Conservation (phyloP, 1,140 invertebrate genomes). For the Berghia stephanieae region DNA sequence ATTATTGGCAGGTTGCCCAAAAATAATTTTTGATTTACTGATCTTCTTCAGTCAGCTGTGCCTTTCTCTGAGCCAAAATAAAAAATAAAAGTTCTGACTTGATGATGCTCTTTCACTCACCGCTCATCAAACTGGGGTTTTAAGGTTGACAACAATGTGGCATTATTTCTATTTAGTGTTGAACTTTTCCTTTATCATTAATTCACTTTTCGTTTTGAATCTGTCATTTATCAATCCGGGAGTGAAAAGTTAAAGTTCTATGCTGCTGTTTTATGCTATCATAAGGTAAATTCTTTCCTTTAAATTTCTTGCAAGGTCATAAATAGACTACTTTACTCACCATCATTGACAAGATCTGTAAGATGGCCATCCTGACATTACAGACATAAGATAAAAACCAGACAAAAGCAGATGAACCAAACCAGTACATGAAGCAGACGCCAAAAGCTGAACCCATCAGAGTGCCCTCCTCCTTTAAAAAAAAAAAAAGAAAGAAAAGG, state of each 20-base stretch:
- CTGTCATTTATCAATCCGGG: no score
- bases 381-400: constrained; percentile 65
- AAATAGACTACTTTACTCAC: constrained; percentile 46
- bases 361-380: constrained; percentile 59
- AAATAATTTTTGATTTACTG: no score
- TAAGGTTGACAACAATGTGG: no score
- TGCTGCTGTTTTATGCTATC: neutral
- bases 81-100: no score
- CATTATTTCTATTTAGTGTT: no score
- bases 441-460: constrained; percentile 68
- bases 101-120: no score
- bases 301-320: neutral
- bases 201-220: no score
- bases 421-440: constrained; percentile 68
- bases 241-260: neutral
- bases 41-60: no score
- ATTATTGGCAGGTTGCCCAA: no score
- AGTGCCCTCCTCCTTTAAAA: constrained; percentile 67
- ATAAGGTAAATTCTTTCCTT: neutral
- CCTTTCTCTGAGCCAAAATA: no score
- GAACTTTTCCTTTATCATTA: no score
- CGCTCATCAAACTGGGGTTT: no score
- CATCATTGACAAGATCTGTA: constrained; percentile 65
- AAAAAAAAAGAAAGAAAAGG: neutral
- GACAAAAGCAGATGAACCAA: constrained; percentile 60